Evolutionary conservation across 2,797 vertebrate species (phyloP), one percentile per base, ranked within the genome.

Genomic region (Enteromius treurensis): DNA sequence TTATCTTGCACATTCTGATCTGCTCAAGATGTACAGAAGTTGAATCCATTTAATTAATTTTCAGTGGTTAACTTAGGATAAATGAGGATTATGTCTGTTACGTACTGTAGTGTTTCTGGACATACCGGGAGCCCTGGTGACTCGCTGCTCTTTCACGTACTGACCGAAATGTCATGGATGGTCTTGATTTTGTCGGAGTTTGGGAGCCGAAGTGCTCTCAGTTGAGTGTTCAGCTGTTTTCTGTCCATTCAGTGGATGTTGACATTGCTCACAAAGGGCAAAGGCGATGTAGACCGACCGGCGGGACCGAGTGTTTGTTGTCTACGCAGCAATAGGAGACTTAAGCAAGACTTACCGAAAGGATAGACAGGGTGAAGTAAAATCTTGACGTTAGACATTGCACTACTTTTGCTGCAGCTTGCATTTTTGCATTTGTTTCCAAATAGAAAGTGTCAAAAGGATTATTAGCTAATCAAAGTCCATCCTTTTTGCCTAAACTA

Each of bases 31-130:
- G 42, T 14, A 45, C 55, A 51, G 8, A 53, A 83, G 68, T 77
- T 78, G 51, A 70, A 79, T 84, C 67, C 69, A 34, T 78, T 76
- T 73, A 84, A 84, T 84, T 51, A 73, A 73, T 47, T 53, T 67
- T 79, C 68, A 70, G 26, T 82, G 51, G 75, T 71, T 71, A 77
- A 84, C 69, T 64, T 62, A 49, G 58, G 75, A 71, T 79, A 45
- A 84, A 78, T 32, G 6, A 26, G 42, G 75, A 47, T 69, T 70
- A 58, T 34, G 26, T 55, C 29, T 34, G 15, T 49, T 79, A n/a
- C 5, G 29, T 32, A 68, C 40, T 62, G 69, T 47, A 69, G 68
- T 64, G 82, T 37, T 77, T 60, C n/a, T 37, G 67, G 49, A 70
- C 11, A 0, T 21, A 15, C 11, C 4, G 7, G 40, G 45, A 21